These are phyloP conservation scores for Condylostylus longicornis DNA, from an alignment of 1,140 invertebrate species.

Conservation along the genomic window DNA sequence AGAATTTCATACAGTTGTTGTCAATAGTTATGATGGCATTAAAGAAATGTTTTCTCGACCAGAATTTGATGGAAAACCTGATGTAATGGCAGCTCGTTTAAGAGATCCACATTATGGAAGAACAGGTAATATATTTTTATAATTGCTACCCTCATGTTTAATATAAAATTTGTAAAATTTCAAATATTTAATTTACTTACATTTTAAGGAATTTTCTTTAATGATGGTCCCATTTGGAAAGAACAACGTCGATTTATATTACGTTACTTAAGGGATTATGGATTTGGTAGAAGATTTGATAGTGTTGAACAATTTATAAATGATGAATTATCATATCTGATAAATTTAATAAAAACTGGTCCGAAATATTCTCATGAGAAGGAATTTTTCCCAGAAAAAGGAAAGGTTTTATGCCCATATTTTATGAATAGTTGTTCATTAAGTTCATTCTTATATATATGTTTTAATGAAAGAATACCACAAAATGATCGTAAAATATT, in stretches of 20 bases:
- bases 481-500: conserved; percentile 29
- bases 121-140: conserved; percentile 20
- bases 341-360: conserved; percentile 39
- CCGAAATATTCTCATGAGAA: conserved; percentile 36
- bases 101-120: conserved; percentile 20
- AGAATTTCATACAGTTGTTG: conserved; percentile 20
- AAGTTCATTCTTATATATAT: conserved; percentile 35
- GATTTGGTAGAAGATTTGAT: conserved; percentile 47
- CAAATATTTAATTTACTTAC: background rate
- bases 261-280: conserved; percentile 52
- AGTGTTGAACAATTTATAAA: conserved; percentile 36
- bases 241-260: conserved; percentile 56
- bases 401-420: conserved; percentile 33
- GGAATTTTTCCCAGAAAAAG: conserved; percentile 32
- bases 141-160: too few species aligned
- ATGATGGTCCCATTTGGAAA: conserved; percentile 48
- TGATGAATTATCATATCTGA: conserved; percentile 37
- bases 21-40: conserved; percentile 27
- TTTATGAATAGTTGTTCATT: conserved; percentile 34
- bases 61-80: conserved; percentile 33
- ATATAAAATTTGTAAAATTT: background rate
- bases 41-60: conserved; percentile 30
- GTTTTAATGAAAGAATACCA: conserved; percentile 30
- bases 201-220: conserved; percentile 51
- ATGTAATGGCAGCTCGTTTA: conserved; percentile 9